Evolutionary conservation across 2,797 vertebrate species (phyloP).

Genomic region (Enteromius anoplus): DNA sequence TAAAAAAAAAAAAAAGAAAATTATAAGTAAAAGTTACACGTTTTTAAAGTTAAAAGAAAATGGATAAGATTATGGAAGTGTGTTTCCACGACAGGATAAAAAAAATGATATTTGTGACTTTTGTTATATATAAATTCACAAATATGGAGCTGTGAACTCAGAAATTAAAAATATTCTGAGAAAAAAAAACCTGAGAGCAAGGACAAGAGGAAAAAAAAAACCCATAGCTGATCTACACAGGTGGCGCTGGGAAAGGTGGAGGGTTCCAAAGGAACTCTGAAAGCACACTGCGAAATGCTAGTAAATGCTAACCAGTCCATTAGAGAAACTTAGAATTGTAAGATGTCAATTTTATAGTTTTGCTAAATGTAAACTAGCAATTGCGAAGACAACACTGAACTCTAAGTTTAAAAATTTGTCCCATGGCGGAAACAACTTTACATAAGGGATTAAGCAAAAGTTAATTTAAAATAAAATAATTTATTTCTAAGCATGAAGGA

Average conservation of each 20-base stretch:
- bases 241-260: too few species aligned
- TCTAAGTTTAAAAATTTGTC: not conserved
- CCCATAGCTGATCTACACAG: not conserved
- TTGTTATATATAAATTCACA: not conserved
- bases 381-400: not conserved
- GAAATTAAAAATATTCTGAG: not conserved
- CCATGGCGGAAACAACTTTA: not conserved
- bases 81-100: not conserved
- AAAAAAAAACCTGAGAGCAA: not conserved
- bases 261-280: too few species aligned
- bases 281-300: too few species aligned
- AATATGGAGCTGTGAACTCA: not conserved
- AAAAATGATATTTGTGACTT: not conserved
- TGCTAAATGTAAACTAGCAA: not conserved
- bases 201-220: not conserved
- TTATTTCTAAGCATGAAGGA: not conserved
- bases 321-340: not conserved
- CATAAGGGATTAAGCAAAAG: not conserved
- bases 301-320: too few species aligned
- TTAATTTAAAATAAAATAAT: not conserved
- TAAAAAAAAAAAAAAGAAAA: too few species aligned
- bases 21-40: too few species aligned
- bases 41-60: too few species aligned
- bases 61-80: not conserved
- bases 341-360: not conserved